These are phyloP conservation scores for Tachyglossus aculeatus DNA, from an alignment of 2,797 vertebrate genomes.

Conservation along the genomic window DNA sequence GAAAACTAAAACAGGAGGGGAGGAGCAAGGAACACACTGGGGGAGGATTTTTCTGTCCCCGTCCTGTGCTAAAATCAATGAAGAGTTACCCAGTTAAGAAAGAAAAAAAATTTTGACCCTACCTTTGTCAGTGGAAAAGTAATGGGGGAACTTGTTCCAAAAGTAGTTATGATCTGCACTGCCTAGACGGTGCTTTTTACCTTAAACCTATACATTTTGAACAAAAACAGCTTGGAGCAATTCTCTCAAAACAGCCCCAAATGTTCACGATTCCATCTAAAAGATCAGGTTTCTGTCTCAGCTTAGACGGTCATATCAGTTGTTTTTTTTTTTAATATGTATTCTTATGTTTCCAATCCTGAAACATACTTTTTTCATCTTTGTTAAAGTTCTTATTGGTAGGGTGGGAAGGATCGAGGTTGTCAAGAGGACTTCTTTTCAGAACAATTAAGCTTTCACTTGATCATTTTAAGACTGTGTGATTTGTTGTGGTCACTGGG, in stretches of 20 bases:
- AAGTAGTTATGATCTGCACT: constrained; percentile 69
- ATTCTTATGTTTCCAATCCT: constrained; percentile 78
- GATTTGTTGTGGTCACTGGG: constrained; percentile 73
- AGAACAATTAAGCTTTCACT: constrained; percentile 74
- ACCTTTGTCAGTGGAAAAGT: constrained; percentile 75
- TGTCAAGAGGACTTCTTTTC: constrained; percentile 63
- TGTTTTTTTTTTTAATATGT: constrained; percentile 54
- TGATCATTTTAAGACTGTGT: constrained; percentile 73
- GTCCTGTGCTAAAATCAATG: constrained; percentile 33
- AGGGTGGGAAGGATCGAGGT: constrained; percentile 62
- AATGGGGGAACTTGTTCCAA: constrained; percentile 67
- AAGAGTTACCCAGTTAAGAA: constrained; percentile 54
- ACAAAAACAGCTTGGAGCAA: constrained; percentile 85
- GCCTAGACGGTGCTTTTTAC: constrained; percentile 68
- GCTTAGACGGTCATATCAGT: constrained; percentile 74
- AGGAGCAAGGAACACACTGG: constrained; percentile 30
- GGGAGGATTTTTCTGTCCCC: constrained; percentile 30
- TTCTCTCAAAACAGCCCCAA: constrained; percentile 82
- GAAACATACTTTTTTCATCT: constrained; percentile 73
- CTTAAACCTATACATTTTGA: constrained; percentile 81
- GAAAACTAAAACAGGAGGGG: constrained; percentile 43
- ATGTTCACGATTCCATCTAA: constrained; percentile 79
- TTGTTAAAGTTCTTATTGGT: constrained; percentile 49
- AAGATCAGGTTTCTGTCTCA: constrained; percentile 80
- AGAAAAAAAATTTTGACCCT: constrained; percentile 64